phyloP scores from a whole-genome alignment of 2,797 vertebrate species.

The Argentina silus region DNA sequence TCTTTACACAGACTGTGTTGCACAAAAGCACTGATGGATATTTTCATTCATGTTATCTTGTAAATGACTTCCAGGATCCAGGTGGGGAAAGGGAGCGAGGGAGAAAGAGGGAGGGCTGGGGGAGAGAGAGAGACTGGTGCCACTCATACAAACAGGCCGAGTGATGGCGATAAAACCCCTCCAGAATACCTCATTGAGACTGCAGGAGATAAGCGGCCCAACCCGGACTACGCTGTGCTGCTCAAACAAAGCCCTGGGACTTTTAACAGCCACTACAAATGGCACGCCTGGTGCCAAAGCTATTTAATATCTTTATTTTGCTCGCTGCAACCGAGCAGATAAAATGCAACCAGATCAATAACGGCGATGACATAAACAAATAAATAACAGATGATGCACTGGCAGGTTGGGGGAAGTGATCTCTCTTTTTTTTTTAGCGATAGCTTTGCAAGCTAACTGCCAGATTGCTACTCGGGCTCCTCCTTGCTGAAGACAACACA shows the following conservation, averaged over 20 bases:
- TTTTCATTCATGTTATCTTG: conserved; percentile 81
- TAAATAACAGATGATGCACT: conserved; percentile 75
- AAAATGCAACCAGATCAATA: conserved; percentile 78
- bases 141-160: conserved; percentile 61
- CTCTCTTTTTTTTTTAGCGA: conserved; percentile 63
- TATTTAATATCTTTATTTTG: conserved; percentile 72
- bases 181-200: conserved; percentile 73
- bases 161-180: conserved; percentile 57
- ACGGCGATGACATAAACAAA: conserved; percentile 76
- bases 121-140: conserved; percentile 49
- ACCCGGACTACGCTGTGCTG: conserved; percentile 53
- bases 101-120: conserved; percentile 20
- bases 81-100: conserved; percentile 50
- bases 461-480: conserved; percentile 18
- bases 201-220: conserved; percentile 72
- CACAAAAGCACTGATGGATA: conserved; percentile 72
- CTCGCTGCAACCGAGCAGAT: conserved; percentile 67
- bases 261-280: conserved; percentile 68
- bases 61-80: conserved; percentile 79
- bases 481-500: neutral
- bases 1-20: conserved; percentile 42
- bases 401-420: conserved; percentile 46
- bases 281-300: conserved; percentile 67
- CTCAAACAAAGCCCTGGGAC: conserved; percentile 65
- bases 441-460: conserved; percentile 43